Conservation (phyloP, 2,888 invertebrate species). For the Arenicola marina region DNA sequence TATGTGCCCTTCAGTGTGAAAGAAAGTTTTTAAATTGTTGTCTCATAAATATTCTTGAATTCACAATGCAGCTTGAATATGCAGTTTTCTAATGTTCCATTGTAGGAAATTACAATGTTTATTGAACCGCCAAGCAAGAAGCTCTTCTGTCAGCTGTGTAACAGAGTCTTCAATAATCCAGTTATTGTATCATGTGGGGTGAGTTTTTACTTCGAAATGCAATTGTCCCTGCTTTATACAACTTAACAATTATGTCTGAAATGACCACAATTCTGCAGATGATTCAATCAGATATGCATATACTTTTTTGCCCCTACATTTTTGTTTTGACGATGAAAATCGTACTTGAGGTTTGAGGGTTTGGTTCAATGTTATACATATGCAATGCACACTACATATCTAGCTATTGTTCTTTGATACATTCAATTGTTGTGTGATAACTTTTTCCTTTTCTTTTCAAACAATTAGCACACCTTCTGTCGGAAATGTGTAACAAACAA, state of each 20-base stretch:
- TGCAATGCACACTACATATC: too few species aligned
- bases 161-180: slow-evolving; percentile 55
- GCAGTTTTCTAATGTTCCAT: background rate
- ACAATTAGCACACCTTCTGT: slow-evolving; percentile 55
- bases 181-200: slow-evolving; percentile 60
- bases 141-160: slow-evolving; percentile 54
- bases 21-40: background rate
- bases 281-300: background rate
- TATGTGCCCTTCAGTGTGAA: too few species aligned
- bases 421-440: too few species aligned
- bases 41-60: background rate
- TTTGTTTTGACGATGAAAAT: too few species aligned
- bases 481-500: slow-evolving; percentile 46
- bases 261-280: too few species aligned
- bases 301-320: background rate
- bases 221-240: background rate
- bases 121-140: slow-evolving; percentile 55
- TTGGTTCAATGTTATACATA: too few species aligned
- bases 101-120: slow-evolving; percentile 39
- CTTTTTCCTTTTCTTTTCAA: too few species aligned
- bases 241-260: too few species aligned
- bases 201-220: slow-evolving; percentile 26
- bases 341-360: too few species aligned
- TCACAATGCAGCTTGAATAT: background rate
- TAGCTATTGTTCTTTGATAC: too few species aligned